Percentiles rank a stretch among this genome's conserved stretches.
Conservation (phyloP, 1,140 invertebrate genomes). For the Gryon sp. region DNA sequence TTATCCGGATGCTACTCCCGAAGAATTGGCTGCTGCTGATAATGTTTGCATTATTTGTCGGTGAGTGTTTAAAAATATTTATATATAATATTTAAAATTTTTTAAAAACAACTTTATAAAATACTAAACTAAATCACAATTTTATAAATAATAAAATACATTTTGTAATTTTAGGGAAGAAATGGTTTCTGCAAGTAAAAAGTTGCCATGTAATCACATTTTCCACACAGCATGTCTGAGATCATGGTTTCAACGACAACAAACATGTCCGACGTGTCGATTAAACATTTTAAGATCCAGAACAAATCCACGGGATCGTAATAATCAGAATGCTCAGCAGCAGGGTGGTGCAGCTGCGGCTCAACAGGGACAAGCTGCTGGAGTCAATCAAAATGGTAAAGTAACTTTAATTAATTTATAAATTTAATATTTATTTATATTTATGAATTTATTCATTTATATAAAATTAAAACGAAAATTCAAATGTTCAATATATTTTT, state of each 20-base stretch:
- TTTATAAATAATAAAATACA: conserved; percentile 17
- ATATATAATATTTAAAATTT: neutral
- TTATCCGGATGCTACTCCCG: conserved; percentile 96
- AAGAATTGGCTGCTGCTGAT: conserved; percentile 95
- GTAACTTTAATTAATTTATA: too few relatives aligned
- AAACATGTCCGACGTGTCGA: conserved; percentile 99
- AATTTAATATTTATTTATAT: too few relatives aligned
- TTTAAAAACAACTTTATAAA: too few relatives aligned
- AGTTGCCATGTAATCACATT: conserved; percentile 99
- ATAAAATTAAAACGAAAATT: too few relatives aligned
- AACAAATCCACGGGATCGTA: conserved; percentile 62
- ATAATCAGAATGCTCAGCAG: conserved; percentile 39
- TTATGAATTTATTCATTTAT: too few relatives aligned
- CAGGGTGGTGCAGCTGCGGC: conserved; percentile 74
- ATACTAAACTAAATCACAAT: too few relatives aligned
- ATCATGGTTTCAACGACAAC: conserved; percentile 99
- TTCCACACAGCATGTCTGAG: conserved; percentile 99
- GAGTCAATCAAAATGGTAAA: conserved; percentile 69
- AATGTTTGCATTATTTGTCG: conserved; percentile 99
- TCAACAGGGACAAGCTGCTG: conserved; percentile 72
- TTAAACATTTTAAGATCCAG: conserved; percentile 90
- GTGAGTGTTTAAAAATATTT: conserved; percentile 80
- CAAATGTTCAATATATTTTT: too few relatives aligned
- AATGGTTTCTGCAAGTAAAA: conserved; percentile 91
- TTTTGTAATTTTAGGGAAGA: conserved; percentile 76